These are phyloP conservation scores for Dasyprocta punctata DNA, from an alignment of 2,113 vertebrate genomes.

Conservation along the genomic window DNA sequence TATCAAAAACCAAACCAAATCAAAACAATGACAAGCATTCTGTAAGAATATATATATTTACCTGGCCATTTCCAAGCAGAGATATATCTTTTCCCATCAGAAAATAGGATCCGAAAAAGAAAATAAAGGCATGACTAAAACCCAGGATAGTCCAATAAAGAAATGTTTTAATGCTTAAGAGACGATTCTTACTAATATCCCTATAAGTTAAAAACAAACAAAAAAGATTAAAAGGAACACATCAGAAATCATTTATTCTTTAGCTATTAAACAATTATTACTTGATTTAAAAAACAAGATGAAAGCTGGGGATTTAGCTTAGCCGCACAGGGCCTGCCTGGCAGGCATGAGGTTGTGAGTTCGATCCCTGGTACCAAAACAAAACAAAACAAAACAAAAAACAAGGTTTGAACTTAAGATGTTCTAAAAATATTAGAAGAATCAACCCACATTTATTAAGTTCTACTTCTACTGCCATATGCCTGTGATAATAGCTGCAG, in stretches of 20 bases:
- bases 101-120: conserved; percentile 98
- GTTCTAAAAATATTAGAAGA: conserved; percentile 42
- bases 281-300: conserved; percentile 27
- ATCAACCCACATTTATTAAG: conserved; percentile 28
- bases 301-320: too few species aligned
- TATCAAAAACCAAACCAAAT: conserved; percentile 28
- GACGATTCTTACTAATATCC: conserved; percentile 97
- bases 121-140: conserved; percentile 96
- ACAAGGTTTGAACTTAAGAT: conserved; percentile 37
- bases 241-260: conserved; percentile 65
- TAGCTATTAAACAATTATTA: conserved; percentile 28
- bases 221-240: conserved; percentile 21
- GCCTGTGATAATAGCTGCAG: neutral
- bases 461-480: neutral
- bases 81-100: conserved; percentile 96
- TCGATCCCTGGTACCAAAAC: too few species aligned
- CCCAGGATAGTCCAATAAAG: conserved; percentile 98
- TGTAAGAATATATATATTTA: conserved; percentile 80
- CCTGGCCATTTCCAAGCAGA: conserved; percentile 97
- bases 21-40: conserved; percentile 55
- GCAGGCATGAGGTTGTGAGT: too few species aligned
- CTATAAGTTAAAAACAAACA: conserved; percentile 84
- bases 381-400: too few species aligned
- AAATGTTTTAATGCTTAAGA: conserved; percentile 95
- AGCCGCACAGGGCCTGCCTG: too few species aligned